Percentiles rank a stretch among this genome's conserved stretches.
These are phyloP conservation scores for Uropsilus gracilis DNA, from an alignment of 2,113 vertebrate species.

Conservation along the genomic window DNA sequence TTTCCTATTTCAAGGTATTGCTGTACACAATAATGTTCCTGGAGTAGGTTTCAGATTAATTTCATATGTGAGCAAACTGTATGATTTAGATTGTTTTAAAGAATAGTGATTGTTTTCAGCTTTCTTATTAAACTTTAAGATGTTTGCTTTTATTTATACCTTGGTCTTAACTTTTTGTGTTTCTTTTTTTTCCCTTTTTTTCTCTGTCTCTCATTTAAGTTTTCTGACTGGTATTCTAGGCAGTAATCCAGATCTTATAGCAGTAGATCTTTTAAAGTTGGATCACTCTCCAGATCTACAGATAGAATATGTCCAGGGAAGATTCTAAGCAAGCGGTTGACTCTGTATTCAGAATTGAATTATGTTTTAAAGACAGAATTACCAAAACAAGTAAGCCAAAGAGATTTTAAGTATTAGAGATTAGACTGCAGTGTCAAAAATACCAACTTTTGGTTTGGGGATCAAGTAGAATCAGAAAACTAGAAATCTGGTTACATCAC, in stretches of 20 bases:
- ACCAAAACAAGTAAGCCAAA: constrained; percentile 11
- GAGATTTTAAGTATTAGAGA: not conserved
- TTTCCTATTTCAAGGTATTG: constrained; percentile 96
- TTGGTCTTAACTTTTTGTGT: constrained; percentile 19
- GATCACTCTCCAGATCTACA: not conserved
- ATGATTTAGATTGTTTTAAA: constrained; percentile 43
- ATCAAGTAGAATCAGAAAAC: not conserved
- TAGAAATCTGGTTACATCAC: not conserved
- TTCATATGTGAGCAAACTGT: constrained; percentile 26
- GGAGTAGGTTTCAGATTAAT: constrained; percentile 46
- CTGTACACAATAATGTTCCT: not conserved
- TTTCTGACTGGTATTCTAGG: constrained; percentile 13
- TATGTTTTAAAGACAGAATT: constrained; percentile 16
- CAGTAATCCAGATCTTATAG: not conserved
- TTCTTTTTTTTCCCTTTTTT: not conserved
- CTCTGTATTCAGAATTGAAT: not conserved
- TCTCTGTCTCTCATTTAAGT: not conserved
- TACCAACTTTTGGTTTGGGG: not conserved
- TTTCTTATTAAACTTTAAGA: constrained; percentile 19
- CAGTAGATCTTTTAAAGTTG: constrained; percentile 3
- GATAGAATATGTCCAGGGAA: not conserved
- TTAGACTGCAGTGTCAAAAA: not conserved
- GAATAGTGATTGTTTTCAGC: constrained; percentile 3
- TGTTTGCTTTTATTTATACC: constrained; percentile 16
- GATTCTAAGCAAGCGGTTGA: not conserved